Base-by-base conservation (phyloP, 2,888 invertebrate species). In the Parascotia fuliginaria region DNA sequence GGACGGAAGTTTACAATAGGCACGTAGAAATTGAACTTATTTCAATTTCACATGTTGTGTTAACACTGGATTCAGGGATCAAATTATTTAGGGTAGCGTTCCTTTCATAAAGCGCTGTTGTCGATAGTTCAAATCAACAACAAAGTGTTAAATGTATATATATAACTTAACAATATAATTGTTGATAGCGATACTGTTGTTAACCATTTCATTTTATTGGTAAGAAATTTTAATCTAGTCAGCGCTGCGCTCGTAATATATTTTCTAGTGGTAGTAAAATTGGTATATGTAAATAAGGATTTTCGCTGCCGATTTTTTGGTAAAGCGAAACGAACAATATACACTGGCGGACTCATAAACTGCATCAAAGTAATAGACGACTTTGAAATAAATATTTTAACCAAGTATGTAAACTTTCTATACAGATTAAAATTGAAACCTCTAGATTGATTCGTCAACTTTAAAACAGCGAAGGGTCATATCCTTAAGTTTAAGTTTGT, bases 1-100 rank as follows among this genome's bases (percentile, higher is more conserved):
- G 79, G 77, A 77, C 76, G 70, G 75, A 81, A 83, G 77, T 82
- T 81, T 79, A 81, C 87, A 87, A 89, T 85, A 77, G 86, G 78
- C 85, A 86, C 87, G 86, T 85, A 76, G 79, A 70, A 81, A 78
- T 73, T 75, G 75, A 77, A 80, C 79, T 79, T 77, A 81, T 83
- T 83, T 82, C 80, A 74, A 80, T 70, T 83, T 83, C 84, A 83
- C 81, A 81, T 79, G 79, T 79, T 75, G 75, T 78, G 83, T 83
- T 79, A 75, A 77, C n/a, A 63, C 70, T 55, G 63, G 44, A 62
- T 53, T 67, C 42, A 54, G 43, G 57, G 58, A 63, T 55, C 52
- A 49, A 66, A 58, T 55, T 55, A 54, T 68, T 50, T 61, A 47
- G 52, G 56, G 58, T 50, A 36, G 51, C 45, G 29, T 58, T 67